Conservation (phyloP, 2,797 vertebrate species). For the Phrynocephalus vlangalii region DNA sequence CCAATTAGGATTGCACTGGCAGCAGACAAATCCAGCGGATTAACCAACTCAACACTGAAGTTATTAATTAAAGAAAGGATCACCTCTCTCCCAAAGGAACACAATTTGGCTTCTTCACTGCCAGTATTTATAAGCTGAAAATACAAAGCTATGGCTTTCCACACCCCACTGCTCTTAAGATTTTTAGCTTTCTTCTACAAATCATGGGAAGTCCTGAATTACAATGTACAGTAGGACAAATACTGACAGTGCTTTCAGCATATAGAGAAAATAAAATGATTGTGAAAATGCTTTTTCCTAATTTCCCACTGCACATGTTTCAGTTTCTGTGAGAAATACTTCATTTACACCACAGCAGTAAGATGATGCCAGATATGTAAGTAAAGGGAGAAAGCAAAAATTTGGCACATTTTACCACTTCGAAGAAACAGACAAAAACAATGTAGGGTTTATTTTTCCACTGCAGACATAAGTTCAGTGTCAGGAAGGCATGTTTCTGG, state of each 20-base stretch:
- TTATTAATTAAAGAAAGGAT: neutral
- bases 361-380: fast-evolving
- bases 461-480: neutral
- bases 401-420: neutral
- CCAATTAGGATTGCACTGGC: too few species aligned
- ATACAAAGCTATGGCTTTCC: neutral
- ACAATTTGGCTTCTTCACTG: neutral
- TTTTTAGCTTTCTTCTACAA: neutral
- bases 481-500: neutral
- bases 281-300: neutral
- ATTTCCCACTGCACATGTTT: neutral
- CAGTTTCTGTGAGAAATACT: neutral
- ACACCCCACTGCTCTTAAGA: too few species aligned
- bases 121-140: neutral
- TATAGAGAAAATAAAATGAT: neutral
- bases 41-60: neutral
- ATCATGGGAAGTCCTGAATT: neutral
- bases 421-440: neutral
- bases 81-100: neutral
- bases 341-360: neutral
- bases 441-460: neutral
- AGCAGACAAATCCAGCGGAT: neutral
- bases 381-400: neutral
- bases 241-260: neutral
- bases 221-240: neutral